A percentile compares a stretch with the other conserved stretches of the same genome.
Conservation (phyloP, 2,797 vertebrate genomes). For the Halcyon smyrnensis region DNA sequence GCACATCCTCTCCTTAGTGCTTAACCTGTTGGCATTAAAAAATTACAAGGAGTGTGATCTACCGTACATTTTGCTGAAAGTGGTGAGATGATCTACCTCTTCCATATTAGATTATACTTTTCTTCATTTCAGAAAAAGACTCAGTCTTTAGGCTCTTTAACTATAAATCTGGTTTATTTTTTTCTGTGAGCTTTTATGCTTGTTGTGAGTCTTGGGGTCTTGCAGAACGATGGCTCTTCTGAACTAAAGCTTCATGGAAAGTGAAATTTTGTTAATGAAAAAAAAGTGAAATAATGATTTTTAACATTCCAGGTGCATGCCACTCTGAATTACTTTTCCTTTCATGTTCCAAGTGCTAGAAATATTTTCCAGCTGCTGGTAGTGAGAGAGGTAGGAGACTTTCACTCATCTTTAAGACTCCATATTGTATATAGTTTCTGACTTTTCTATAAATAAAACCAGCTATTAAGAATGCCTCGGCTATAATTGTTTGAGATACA, state of each 20-base stretch:
- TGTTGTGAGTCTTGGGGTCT: neutral
- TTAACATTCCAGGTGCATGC: neutral
- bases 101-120: neutral
- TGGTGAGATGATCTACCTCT: neutral
- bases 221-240: neutral
- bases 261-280: neutral
- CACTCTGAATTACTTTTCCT: neutral
- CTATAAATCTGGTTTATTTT: neutral
- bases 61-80: neutral
- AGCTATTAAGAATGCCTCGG: neutral
- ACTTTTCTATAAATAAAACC: slow-evolving; percentile 13
- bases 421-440: neutral
- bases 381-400: neutral
- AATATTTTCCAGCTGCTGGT: neutral
- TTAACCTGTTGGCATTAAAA: neutral
- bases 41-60: neutral
- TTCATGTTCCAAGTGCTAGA: neutral
- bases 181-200: neutral
- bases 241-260: neutral
- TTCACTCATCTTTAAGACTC: neutral
- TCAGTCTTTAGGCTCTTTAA: neutral
- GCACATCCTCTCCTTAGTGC: neutral
- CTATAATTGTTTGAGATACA: neutral
- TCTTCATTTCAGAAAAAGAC: neutral
- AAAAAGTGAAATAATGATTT: neutral